A percentile compares a stretch with the other conserved stretches of the same genome.
Evolutionary conservation across 1,140 invertebrate genomes (phyloP).

Genomic region (Drosophila trapezifrons): DNA sequence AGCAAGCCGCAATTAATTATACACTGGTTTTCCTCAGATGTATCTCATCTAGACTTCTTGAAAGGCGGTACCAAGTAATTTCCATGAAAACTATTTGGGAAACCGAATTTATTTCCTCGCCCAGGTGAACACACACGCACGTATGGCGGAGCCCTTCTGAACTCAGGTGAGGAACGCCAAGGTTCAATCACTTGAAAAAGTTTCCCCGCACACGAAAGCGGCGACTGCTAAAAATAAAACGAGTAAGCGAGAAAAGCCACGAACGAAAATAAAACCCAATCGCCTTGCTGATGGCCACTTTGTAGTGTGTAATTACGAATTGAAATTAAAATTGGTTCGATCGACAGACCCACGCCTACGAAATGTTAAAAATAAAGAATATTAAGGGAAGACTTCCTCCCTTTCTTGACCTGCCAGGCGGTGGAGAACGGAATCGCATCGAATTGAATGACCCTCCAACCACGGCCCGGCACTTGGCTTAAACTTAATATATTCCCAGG

Average conservation of each 20-base stretch:
- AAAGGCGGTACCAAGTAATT: constrained; percentile 2
- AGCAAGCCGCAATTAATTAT: constrained; percentile 8
- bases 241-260: background rate
- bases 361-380: constrained; percentile 18
- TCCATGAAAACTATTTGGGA: constrained; percentile 16
- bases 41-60: constrained; percentile 6
- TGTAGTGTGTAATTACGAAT: constrained; percentile 64
- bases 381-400: background rate
- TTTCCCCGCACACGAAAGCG: constrained; percentile 18
- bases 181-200: constrained; percentile 41
- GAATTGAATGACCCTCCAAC: background rate
- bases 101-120: constrained; percentile 23
- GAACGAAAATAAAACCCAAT: constrained; percentile 49
- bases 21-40: background rate
- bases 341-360: constrained; percentile 18
- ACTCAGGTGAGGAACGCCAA: constrained; percentile 7
- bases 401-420: constrained; percentile 10
- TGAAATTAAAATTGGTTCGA: constrained; percentile 73
- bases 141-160: background rate
- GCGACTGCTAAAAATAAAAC: constrained; percentile 36
- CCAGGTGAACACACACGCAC: background rate
- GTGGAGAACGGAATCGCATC: background rate
- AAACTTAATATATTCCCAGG: constrained; percentile 58
- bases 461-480: constrained; percentile 28
- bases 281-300: constrained; percentile 56